Evolutionary conservation across 2,113 vertebrate species (phyloP), one percentile per base, ranked within the genome.

Genomic region (Pantherophis guttatus): DNA sequence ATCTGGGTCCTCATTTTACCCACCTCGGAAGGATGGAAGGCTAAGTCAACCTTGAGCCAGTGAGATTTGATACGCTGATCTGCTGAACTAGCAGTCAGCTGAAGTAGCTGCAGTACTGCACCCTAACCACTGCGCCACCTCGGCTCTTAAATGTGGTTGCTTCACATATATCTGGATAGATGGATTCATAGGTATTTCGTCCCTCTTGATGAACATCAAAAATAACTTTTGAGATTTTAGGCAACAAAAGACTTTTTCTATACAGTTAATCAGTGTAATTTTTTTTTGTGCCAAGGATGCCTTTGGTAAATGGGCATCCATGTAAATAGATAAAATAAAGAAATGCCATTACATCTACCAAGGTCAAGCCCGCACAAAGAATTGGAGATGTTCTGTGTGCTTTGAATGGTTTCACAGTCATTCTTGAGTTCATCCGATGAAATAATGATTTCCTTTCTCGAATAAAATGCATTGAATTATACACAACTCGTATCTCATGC

Each of bases 401-500:
- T 21, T 53, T 0, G 0, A 0, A 3, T 13, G 29, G 33, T 0
- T 0, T 86, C 52, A 50, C 50, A 44, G 10, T 17, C 88, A 1
- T 52, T 19, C 57, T 0, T 0, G 39, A 44, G 88, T 62, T 91
- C 91, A 26, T 12, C 55, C 48, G 86, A 2, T 52, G 5, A 29
- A 75, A 86, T 6, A 58, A 23, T 0, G 0, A 0, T 0, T 23
- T 1, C 0, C 1, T 13, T 11, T n/a, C 1, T 21, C 15, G 44
- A 21, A 33, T 85, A 1, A 81, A 17, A 39, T 0, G 0, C 23
- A 58, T 1, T 3, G n/a, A 48, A 81, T 62, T 26, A 26, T 39
- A 29, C 29, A 54, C 50, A 50, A 5, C 26, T 54, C 58, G 48
- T 87, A 24, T 62, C 48, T 87, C 85, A 17, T 0, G 0, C 21